A percentile compares a stretch with the other conserved stretches of the same genome.
These are phyloP conservation scores for Hedya salicella DNA, from an alignment of 2,888 invertebrate species.

Conservation along the genomic window DNA sequence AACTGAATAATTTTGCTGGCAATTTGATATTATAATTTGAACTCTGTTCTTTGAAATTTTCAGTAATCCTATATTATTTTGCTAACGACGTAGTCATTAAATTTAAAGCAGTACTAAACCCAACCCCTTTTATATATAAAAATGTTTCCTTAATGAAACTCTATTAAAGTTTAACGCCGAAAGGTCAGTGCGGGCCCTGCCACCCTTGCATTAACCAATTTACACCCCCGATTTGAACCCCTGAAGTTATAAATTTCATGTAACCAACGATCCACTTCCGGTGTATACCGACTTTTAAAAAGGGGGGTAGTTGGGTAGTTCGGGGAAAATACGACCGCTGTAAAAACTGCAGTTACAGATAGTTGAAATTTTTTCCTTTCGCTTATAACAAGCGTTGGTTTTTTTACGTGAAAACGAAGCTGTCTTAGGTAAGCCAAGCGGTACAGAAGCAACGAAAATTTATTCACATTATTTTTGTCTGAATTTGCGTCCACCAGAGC, in stretches of 20 bases:
- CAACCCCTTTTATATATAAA: conserved; percentile 36
- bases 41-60: not conserved
- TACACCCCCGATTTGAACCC: conserved; percentile 67
- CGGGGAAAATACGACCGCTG: conserved; percentile 60
- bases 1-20: not conserved
- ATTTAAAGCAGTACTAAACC: conserved; percentile 33
- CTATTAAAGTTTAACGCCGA: conserved; percentile 40
- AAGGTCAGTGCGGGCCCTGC: conserved; percentile 45
- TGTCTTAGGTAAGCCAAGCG: too few species aligned
- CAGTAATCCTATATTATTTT: conserved; percentile 12
- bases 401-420: not conserved
- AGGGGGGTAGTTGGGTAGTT: conserved; percentile 56
- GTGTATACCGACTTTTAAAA: conserved; percentile 69
- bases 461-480: too few species aligned
- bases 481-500: too few species aligned
- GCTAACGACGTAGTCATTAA: conserved; percentile 28
- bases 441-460: too few species aligned
- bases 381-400: not conserved
- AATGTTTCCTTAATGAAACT: conserved; percentile 41
- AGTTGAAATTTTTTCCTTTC: conserved; percentile 10
- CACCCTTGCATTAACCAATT: conserved; percentile 71
- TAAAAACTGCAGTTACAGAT: conserved; percentile 50
- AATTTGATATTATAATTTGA: not conserved
- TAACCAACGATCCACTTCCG: conserved; percentile 80
- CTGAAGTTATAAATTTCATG: conserved; percentile 70